Evolutionary conservation across 2,888 invertebrate species (phyloP).

Genomic region (Falcaria lacertinaria): DNA sequence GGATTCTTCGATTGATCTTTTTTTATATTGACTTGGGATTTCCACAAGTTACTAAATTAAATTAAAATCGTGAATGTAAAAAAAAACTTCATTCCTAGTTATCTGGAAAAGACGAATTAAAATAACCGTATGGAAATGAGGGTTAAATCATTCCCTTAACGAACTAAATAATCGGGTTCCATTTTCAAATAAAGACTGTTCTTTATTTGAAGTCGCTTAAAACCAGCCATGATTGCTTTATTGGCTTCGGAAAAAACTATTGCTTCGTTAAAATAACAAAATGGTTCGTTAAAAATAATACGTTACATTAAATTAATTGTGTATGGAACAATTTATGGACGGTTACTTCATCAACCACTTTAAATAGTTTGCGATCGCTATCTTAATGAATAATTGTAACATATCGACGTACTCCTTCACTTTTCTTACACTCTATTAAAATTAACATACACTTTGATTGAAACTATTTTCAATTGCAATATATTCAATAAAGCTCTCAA

Average conservation of each 20-base stretch:
- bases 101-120: no score
- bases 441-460: neutral
- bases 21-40: no score
- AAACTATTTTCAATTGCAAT: no score
- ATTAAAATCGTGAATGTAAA: no score
- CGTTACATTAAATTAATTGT: conserved; percentile 16
- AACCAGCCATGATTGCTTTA: conserved; percentile 23
- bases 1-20: no score
- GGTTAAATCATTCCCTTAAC: neutral
- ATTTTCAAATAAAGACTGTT: conserved; percentile 7
- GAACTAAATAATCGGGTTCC: neutral
- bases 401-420: neutral
- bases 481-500: no score
- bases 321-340: conserved; percentile 16
- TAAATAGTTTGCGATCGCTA: conserved; percentile 12
- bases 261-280: conserved; percentile 10
- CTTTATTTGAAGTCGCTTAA: conserved; percentile 16
- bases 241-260: conserved; percentile 15
- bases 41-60: no score
- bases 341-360: conserved; percentile 5
- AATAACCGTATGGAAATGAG: no score
- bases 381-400: conserved; percentile 10
- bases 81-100: no score
- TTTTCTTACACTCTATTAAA: neutral
- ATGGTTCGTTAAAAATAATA: conserved; percentile 4